Conservation (phyloP, 2,797 vertebrate genomes). For the Rhinichthys osculus region DNA sequence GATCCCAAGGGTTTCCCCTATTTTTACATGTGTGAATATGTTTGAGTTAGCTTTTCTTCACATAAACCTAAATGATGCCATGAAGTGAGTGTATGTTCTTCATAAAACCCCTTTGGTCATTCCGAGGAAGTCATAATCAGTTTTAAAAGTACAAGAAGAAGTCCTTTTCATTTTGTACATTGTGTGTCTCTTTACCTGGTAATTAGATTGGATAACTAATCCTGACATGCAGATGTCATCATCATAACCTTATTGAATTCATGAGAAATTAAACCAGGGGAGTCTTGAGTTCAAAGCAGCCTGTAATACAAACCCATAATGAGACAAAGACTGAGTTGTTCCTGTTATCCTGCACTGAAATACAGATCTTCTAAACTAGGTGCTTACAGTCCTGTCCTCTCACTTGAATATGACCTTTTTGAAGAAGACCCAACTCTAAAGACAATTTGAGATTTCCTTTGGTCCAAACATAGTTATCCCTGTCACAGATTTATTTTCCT, state of each 20-base stretch:
- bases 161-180: background rate
- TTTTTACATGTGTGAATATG: background rate
- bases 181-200: constrained; percentile 32
- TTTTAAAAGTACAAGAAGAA: background rate
- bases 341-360: constrained; percentile 49
- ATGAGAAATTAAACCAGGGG: constrained; percentile 60
- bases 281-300: constrained; percentile 64
- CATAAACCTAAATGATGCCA: background rate
- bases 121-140: background rate
- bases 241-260: constrained; percentile 64
- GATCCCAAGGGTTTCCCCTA: background rate
- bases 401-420: constrained; percentile 50
- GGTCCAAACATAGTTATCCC: constrained; percentile 55
- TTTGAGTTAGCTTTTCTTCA: constrained; percentile 5
- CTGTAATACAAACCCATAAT: constrained; percentile 58
- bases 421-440: constrained; percentile 45
- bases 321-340: constrained; percentile 64
- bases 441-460: constrained; percentile 51
- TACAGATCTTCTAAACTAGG: constrained; percentile 53
- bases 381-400: constrained; percentile 37
- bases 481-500: constrained; percentile 51
- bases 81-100: background rate
- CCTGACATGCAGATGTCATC: constrained; percentile 61
- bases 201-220: constrained; percentile 48
- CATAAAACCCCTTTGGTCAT: background rate